Base-by-base conservation (phyloP, 2,113 vertebrate genomes). In the Apteryx mantelli region DNA sequence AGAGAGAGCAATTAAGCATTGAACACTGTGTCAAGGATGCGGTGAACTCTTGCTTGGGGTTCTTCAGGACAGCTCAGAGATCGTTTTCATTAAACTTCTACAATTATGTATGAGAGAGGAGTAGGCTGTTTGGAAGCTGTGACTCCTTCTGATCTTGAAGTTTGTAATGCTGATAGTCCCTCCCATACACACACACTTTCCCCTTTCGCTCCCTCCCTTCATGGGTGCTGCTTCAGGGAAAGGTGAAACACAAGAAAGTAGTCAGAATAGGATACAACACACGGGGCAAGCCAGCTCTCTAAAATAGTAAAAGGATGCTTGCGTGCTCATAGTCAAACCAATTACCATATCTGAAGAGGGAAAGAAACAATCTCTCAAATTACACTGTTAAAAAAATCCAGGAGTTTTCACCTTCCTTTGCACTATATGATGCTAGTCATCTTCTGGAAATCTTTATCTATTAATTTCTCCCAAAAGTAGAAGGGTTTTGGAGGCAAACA, bases 11-110 rank as follows among this genome's bases (percentile, higher is more conserved):
- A 34, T 42, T 8, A 34, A 76, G 19, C 26, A 25, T 1, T 2
- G n/a, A 42, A 20, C 17, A 5, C 24, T 0, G 1, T 0, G 1
- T 18, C 30, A 32, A 24, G 61, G 5, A 48, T 11, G 56, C 0
- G 7, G 18, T 24, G 15, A 46, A 9, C 48, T 70, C 55, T 7
- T 7, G 46, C n/a, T 20, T 28, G 50, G 25, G n/a, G 24, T 13
- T 38, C 70, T 19, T 14, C 25, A 5, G 26, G 25, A 38, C 48
- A 28, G n/a, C n/a, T 30, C 48, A 14, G 70, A 28, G 18, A 21
- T 13, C 25, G 28, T 4, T 38, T 13, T 28, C 70, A 14, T 25
- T 28, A 9, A 71, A 21, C 32, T 50, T n/a, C 56, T 69, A 53
- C 42, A 12, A 15, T 2, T 6, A 13, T 0, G 0, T 1, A 12